phyloP scores from a whole-genome alignment of 1,140 invertebrate genomes.

The Mactra quadrangularis region DNA sequence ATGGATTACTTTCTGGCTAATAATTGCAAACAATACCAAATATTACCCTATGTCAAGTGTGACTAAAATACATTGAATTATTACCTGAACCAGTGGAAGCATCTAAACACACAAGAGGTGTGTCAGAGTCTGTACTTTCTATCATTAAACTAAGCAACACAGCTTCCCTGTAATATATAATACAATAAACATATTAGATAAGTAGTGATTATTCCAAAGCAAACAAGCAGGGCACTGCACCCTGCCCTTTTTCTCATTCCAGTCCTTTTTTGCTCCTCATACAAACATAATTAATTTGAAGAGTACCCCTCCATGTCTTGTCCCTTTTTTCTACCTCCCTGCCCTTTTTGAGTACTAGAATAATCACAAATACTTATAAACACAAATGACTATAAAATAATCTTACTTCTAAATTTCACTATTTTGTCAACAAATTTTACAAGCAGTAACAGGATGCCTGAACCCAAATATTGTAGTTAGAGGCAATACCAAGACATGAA shows the following conservation, averaged over 20 bases:
- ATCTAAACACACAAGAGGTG: slow-evolving; percentile 32
- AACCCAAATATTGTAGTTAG: too few relatives aligned
- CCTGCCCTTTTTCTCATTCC: too few relatives aligned
- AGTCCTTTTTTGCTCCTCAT: not conserved
- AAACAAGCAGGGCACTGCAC: not conserved
- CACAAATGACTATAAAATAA: not conserved
- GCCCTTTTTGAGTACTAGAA: not conserved
- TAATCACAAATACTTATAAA: not conserved
- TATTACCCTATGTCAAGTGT: too few relatives aligned
- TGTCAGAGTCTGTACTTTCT: not conserved
- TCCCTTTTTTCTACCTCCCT: too few relatives aligned
- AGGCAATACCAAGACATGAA: too few relatives aligned
- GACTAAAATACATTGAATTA: too few relatives aligned
- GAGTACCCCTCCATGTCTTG: not conserved
- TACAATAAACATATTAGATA: not conserved
- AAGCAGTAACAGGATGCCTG: too few relatives aligned
- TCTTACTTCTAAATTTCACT: not conserved
- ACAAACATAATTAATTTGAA: not conserved
- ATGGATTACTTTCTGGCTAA: too few relatives aligned
- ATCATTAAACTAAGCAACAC: slow-evolving; percentile 20
- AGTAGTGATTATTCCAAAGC: not conserved
- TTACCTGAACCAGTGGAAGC: slow-evolving; percentile 32
- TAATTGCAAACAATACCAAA: too few relatives aligned
- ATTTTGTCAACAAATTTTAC: too few relatives aligned
- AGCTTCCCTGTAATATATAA: slow-evolving; percentile 14